phyloP scores from a whole-genome alignment of 1,140 invertebrate species.

The Portunus trituberculatus region DNA sequence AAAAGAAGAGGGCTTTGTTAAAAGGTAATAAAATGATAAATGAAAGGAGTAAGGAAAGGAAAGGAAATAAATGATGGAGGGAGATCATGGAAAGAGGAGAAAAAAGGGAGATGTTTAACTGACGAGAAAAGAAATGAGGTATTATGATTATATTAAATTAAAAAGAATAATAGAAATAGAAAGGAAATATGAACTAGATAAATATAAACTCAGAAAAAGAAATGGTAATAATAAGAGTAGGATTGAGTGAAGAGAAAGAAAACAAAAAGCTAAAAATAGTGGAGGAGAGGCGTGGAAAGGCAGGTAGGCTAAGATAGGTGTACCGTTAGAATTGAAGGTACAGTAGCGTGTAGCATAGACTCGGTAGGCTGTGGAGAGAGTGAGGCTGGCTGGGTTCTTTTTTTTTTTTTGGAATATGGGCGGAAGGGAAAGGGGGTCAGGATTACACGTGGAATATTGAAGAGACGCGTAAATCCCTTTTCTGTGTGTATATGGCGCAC shows the following conservation, averaged over 20 bases:
- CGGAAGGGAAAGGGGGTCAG: background rate
- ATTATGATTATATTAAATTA: no score
- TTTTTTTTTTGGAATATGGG: background rate
- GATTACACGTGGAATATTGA: slow-evolving; percentile 22
- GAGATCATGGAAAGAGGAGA: background rate
- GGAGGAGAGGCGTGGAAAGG: background rate
- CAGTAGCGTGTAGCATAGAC: background rate
- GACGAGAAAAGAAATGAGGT: background rate
- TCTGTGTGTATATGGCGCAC: background rate
- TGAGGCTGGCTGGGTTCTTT: background rate
- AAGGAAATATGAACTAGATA: background rate
- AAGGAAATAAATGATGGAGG: background rate
- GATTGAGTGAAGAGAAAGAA: background rate
- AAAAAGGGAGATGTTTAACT: background rate
- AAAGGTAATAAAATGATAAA: no score
- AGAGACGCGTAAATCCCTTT: slow-evolving; percentile 8
- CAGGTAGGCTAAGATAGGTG: background rate
- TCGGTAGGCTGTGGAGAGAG: background rate
- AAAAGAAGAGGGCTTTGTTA: no score
- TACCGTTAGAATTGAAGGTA: background rate
- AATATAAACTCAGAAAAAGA: background rate
- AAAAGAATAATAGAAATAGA: background rate
- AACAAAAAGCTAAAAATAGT: background rate
- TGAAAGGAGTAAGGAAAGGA: background rate
- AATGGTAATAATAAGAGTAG: background rate